Percentiles rank a stretch among this genome's conserved stretches.
Conservation (phyloP, 2,797 vertebrate species). For the Rallus crepitans region DNA sequence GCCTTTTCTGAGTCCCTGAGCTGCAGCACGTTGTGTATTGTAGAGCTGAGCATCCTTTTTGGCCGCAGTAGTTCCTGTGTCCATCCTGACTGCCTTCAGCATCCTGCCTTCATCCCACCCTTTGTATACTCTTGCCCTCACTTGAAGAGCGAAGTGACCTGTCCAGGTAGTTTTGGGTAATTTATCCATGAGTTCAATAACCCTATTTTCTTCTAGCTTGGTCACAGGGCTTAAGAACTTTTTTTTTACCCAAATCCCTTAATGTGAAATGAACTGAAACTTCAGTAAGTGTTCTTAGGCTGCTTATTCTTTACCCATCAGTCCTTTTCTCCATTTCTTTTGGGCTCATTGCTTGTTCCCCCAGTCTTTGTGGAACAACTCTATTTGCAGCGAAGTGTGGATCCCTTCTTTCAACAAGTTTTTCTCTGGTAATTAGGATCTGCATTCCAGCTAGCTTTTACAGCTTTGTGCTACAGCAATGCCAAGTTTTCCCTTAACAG, state of each 20-base stretch:
- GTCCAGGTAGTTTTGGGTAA: neutral
- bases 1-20: neutral
- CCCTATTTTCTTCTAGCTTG: neutral
- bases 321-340: neutral
- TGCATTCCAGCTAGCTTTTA: slow-evolving; percentile 45
- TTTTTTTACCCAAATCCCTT: neutral
- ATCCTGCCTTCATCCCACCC: neutral
- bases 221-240: neutral
- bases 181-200: neutral
- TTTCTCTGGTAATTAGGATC: slow-evolving; percentile 54
- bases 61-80: neutral
- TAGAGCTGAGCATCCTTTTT: neutral
- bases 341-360: neutral
- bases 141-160: neutral
- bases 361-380: neutral
- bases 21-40: neutral
- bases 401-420: slow-evolving; percentile 51
- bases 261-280: neutral
- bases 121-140: neutral
- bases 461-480: slow-evolving; percentile 24
- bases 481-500: slow-evolving; percentile 21
- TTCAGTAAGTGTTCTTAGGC: neutral
- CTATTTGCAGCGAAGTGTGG: neutral
- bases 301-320: neutral
- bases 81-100: neutral